Percentiles rank a stretch among this genome's conserved stretches.
Conservation (phyloP, 2,888 invertebrate species). For the Pogonocherus hispidulus region DNA sequence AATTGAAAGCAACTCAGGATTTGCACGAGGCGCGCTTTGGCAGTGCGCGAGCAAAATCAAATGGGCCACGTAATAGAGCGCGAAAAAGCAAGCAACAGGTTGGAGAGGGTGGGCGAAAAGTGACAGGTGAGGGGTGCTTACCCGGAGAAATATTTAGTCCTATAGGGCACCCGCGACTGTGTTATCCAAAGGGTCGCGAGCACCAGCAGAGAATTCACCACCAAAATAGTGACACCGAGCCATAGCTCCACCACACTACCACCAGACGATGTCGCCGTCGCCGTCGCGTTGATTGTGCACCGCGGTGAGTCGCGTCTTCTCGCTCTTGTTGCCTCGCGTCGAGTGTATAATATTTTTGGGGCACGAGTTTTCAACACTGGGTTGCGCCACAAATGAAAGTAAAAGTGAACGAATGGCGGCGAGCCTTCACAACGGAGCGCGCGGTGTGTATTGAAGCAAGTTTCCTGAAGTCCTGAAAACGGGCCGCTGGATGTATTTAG, state of each 20-base stretch:
- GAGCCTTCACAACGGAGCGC: constrained; percentile 58
- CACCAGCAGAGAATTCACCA: constrained; percentile 60
- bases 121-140: constrained; percentile 49
- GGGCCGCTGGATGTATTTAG: constrained; percentile 29
- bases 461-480: constrained; percentile 56
- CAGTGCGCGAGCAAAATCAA: constrained; percentile 53
- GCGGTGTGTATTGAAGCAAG: constrained; percentile 55
- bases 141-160: constrained; percentile 62
- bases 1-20: constrained; percentile 54
- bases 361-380: constrained; percentile 66
- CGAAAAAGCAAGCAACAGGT: constrained; percentile 54
- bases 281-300: constrained; percentile 44
- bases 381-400: constrained; percentile 71
- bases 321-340: constrained; percentile 57
- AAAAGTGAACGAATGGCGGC: constrained; percentile 69
- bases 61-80: constrained; percentile 39
- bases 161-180: constrained; percentile 64
- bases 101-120: constrained; percentile 38
- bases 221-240: constrained; percentile 60
- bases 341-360: constrained; percentile 68
- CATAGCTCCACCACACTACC: constrained; percentile 63
- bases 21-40: constrained; percentile 62
- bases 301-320: constrained; percentile 45
- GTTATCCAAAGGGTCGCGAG: constrained; percentile 63
- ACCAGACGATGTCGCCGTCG: constrained; percentile 50